Percentiles rank a stretch among this genome's conserved stretches.
These are phyloP conservation scores for Mamestra brassicae DNA, from an alignment of 2,888 invertebrate genomes.

Conservation along the genomic window DNA sequence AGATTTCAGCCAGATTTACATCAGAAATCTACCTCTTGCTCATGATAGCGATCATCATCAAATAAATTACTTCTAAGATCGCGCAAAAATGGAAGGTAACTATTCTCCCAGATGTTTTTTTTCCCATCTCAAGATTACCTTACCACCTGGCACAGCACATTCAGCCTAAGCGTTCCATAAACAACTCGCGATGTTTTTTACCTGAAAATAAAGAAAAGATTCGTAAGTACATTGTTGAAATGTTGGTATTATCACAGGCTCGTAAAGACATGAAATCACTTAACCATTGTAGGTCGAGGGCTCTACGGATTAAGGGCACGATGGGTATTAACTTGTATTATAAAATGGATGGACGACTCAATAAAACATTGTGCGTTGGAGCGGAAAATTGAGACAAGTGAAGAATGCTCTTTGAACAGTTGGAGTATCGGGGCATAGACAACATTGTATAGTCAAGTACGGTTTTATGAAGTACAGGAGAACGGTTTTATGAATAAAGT, in stretches of 20 bases:
- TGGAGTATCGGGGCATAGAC: conserved; percentile 25
- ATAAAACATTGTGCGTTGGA: conserved; percentile 54
- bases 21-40: neutral
- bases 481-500: too few species aligned
- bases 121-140: conserved; percentile 46
- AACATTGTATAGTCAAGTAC: conserved; percentile 23
- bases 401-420: conserved; percentile 31
- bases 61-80: conserved; percentile 9
- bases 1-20: neutral
- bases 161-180: conserved; percentile 62
- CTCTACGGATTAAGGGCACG: conserved; percentile 68
- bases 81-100: conserved; percentile 4
- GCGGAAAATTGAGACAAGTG: conserved; percentile 57
- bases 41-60: conserved; percentile 11
- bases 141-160: conserved; percentile 54
- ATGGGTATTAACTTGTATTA: conserved; percentile 66
- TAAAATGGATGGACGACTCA: conserved; percentile 59
- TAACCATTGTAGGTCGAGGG: conserved; percentile 71
- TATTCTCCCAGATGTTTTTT: conserved; percentile 30
- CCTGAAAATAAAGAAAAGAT: conserved; percentile 75
- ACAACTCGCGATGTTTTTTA: conserved; percentile 66
- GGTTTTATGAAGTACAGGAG: neutral
- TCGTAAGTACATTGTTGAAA: conserved; percentile 51
- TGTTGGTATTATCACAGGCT: conserved; percentile 48
- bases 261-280: conserved; percentile 72